These are phyloP conservation scores for Caenorhabditis virilis DNA, from an alignment of 2,888 invertebrate genomes.

Conservation along the genomic window DNA sequence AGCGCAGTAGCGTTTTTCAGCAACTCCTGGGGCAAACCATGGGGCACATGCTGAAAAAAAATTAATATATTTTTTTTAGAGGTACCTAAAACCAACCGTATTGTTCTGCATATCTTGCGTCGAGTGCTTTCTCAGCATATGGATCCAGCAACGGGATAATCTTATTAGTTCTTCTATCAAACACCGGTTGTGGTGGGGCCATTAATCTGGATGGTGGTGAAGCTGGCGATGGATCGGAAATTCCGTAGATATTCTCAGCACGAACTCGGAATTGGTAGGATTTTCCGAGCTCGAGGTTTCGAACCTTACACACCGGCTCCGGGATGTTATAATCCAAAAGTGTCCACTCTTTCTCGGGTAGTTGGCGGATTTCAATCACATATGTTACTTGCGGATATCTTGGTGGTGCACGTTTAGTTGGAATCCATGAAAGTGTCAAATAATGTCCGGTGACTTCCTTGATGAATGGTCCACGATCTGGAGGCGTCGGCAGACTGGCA, in stretches of 20 bases:
- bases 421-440: constrained; percentile 89
- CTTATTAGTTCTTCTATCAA: constrained; percentile 65
- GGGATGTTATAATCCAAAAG: constrained; percentile 76
- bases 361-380: constrained; percentile 89
- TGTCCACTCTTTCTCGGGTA: constrained; percentile 91
- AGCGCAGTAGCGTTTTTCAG: constrained; percentile 82
- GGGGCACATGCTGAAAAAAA: constrained; percentile 69
- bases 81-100: constrained; percentile 68
- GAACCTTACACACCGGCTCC: constrained; percentile 86
- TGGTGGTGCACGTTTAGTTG: constrained; percentile 85
- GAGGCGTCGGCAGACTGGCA: constrained; percentile 78
- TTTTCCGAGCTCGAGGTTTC: constrained; percentile 86
- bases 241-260: constrained; percentile 93
- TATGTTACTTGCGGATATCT: constrained; percentile 86
- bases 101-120: constrained; percentile 64
- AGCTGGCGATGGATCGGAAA: constrained; percentile 92
- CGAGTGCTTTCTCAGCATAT: constrained; percentile 65
- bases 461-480: constrained; percentile 88
- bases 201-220: constrained; percentile 72
- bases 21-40: constrained; percentile 77
- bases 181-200: constrained; percentile 68
- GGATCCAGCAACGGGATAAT: constrained; percentile 68
- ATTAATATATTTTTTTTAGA: constrained; percentile 62
- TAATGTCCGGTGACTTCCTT: constrained; percentile 87
- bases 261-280: constrained; percentile 94